Evolutionary conservation across 2,888 invertebrate species (phyloP), one percentile per base, ranked within the genome.

Genomic region (Melikaiella ostensackeni): DNA sequence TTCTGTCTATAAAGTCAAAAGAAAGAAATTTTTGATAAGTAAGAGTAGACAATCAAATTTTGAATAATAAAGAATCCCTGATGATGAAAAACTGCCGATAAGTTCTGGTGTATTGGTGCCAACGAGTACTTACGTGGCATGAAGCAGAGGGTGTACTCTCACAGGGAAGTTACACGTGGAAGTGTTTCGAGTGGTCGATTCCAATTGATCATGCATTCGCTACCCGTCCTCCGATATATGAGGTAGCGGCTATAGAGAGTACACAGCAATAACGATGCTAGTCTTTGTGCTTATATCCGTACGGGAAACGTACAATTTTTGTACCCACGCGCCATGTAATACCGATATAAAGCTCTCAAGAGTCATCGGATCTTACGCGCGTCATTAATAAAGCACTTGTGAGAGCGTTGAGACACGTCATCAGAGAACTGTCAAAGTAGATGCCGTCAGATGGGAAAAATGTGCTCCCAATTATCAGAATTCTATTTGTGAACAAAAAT

Each of bases 191-290:
- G 86, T 84, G 86, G 84, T 84, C 82, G 85, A 87, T 86, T 86
- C 82, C 88, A 82, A 89, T 89, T 88, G 89, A 89, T 88, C 88
- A 84, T 82, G 81, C 81, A 79, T 79, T 79, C 79, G 80, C 76
- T 79, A 75, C 75, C 38, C 59, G 79, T 59, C 76, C 59, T 81
- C 33, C 61, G 77, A 75, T 73, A 66, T 66, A 38, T 38, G 16
- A 24, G 8, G 13, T 46, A 46, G 27, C 19, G 42, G 19, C 66
- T 66, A 46, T 66, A 66, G 46, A 66, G 46, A 63, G 27, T 21
- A 27, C 27, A 24, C 27, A 42, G 46, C 27, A 66, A 66, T 66
- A 66, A 66, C 66, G 42, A 46, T 19, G 19, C 19, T 27, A 66
- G 46, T 27, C 19, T 16, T 27, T 7, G 46, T 21, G 19, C 46